Evolutionary conservation across 2,113 vertebrate genomes (phyloP), one percentile per base, ranked within the genome.

Genomic region (Entosphenus tridentatus): DNA sequence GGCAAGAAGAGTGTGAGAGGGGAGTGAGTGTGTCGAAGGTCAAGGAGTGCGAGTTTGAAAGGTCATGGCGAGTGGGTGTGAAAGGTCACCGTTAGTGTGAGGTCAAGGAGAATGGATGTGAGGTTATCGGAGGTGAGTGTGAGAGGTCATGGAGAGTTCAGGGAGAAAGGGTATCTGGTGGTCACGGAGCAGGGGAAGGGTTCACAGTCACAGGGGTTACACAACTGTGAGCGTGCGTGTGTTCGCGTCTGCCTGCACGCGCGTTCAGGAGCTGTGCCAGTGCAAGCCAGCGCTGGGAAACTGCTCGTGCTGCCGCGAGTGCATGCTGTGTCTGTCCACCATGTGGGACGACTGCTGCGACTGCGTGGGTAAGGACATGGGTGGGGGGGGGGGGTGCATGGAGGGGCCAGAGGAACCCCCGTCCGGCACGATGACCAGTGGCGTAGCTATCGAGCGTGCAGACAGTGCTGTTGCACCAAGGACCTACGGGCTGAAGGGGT

Each of bases 311-410:
- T 98, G 93, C 72, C 96, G 96, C 73, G 92, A 98, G 74, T 98
- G 93, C 74, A 95, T 98, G 92, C 80, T 96, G 74, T 98, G 93
- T 72, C 81, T 98, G 67, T 89, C 90, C 68, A 85, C 87, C 1
- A 86, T 98, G 5, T 97, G 93, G 93, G 89, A 95, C 56, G 90
- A 97, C 78, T 98, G 93, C 80, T 98, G 93, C 70, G 93, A 98
- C 77, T 98, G 93, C 10, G 93, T 97, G 57, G 92, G 93, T 98
- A 78, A 89, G 88, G n/a, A 65, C 9, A 16, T 21, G n/a, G 8
- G 8, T n/a, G 18, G 6, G 8, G n/a, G 9, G n/a, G 8, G 14
- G 14, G 62, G 8, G 21, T 8, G n/a, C 21, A 21, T 16, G 62
- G n/a, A 65, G n/a, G n/a, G 9, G n/a, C 8, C n/a, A 16, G n/a